Evolutionary conservation across 2,113 vertebrate genomes (phyloP).

Genomic region (Gulo gulo): DNA sequence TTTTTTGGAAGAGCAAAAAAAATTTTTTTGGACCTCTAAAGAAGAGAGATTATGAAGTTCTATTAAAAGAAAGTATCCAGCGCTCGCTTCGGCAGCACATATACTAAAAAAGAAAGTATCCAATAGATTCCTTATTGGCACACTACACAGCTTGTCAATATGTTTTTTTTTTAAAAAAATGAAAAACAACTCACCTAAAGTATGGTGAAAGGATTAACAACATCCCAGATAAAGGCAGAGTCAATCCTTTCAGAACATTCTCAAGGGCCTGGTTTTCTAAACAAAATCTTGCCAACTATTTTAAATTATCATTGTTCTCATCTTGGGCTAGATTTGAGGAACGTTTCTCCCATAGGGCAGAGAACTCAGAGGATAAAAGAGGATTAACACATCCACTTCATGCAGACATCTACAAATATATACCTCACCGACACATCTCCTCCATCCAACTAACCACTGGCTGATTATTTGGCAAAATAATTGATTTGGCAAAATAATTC

Average conservation of each 20-base stretch:
- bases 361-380: background rate
- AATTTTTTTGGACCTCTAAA: constrained; percentile 1
- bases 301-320: constrained; percentile 16
- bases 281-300: constrained; percentile 37
- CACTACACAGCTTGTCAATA: constrained; percentile 29
- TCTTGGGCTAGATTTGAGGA: background rate
- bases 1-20: background rate
- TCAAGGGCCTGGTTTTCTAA: constrained; percentile 47
- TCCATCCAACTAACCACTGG: background rate
- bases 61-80: constrained; percentile 13
- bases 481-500: background rate
- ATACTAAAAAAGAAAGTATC: background rate
- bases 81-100: too few relatives aligned
- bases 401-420: background rate
- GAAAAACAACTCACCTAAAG: background rate
- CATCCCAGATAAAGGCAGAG: background rate
- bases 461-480: background rate
- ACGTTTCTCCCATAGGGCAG: background rate
- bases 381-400: background rate
- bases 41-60: constrained; percentile 32
- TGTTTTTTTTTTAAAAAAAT: background rate
- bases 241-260: background rate
- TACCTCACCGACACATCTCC: background rate
- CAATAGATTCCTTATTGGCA: background rate
- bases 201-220: constrained; percentile 52